These are phyloP conservation scores for Neofelis nebulosa DNA, from an alignment of 2,113 vertebrate species.

Conservation along the genomic window DNA sequence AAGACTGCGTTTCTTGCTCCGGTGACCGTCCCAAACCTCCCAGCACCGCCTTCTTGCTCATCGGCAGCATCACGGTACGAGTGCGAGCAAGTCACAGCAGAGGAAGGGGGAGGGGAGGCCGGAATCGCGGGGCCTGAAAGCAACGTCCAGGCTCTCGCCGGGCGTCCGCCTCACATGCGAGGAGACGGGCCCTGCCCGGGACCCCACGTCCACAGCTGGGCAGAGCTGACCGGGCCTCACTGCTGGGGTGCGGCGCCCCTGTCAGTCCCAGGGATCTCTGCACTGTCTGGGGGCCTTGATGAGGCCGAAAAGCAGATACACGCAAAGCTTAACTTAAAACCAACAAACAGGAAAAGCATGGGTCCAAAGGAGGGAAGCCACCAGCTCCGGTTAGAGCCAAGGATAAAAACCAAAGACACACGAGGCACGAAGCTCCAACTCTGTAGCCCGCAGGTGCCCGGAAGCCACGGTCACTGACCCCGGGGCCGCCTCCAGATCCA, in stretches of 20 bases:
- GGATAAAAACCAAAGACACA: not conserved
- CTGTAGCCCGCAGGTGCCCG: fast-evolving
- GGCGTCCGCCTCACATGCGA: fast-evolving
- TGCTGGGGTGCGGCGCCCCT: fast-evolving
- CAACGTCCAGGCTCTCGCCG: not conserved
- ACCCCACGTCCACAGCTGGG: fast-evolving
- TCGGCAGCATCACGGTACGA: not conserved
- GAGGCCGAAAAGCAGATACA: not conserved
- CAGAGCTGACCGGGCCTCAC: fast-evolving
- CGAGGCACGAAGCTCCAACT: fast-evolving
- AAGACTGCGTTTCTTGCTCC: not conserved
- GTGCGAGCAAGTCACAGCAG: not conserved
- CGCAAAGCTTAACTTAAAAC: not conserved
- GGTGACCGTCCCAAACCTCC: fast-evolving
- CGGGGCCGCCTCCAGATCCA: not conserved
- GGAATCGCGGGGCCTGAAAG: not conserved
- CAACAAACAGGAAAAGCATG: no score
- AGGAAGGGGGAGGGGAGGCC: not conserved
- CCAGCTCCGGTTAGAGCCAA: not conserved
- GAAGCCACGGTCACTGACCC: fast-evolving
- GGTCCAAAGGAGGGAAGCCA: not conserved
- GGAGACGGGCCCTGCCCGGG: not conserved
- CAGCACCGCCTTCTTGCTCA: fast-evolving
- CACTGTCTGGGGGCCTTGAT: no score
- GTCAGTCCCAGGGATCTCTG: not conserved